Conservation (phyloP, 2,113 vertebrate genomes). For the Amphiprion percula region DNA sequence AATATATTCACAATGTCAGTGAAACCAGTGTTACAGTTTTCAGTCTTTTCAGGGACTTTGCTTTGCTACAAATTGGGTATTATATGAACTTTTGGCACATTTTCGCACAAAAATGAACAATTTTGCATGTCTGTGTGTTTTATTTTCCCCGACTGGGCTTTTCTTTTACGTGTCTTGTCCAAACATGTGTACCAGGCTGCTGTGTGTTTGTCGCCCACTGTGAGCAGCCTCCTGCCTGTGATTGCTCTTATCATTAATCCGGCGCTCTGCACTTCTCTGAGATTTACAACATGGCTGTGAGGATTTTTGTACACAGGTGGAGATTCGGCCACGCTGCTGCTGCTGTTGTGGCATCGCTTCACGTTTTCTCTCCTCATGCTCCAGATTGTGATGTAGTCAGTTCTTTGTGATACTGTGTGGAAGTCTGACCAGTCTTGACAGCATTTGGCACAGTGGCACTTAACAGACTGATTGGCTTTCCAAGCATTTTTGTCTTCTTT, state of each 20-base stretch:
- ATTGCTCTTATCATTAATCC: slow-evolving; percentile 63
- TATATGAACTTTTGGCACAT: background rate
- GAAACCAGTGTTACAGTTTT: background rate
- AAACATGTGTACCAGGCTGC: background rate
- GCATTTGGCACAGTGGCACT: slow-evolving; percentile 51
- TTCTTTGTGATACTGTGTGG: slow-evolving; percentile 52
- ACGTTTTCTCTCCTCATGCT: slow-evolving; percentile 41
- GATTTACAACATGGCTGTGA: slow-evolving; percentile 63
- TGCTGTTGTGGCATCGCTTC: slow-evolving; percentile 50
- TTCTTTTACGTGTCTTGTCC: background rate
- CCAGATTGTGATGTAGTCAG: slow-evolving; percentile 39
- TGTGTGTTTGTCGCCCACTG: slow-evolving; percentile 29
- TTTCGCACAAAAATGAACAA: background rate
- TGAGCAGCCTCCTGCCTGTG: slow-evolving; percentile 17
- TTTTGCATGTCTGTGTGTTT: background rate
- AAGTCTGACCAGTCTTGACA: slow-evolving; percentile 55
- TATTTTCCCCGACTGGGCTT: background rate
- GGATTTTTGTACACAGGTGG: slow-evolving; percentile 56
- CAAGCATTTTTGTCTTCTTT: slow-evolving; percentile 13
- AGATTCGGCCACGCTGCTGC: slow-evolving; percentile 45
- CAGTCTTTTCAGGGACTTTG: background rate
- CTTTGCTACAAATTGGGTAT: background rate
- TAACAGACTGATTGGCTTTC: slow-evolving; percentile 52
- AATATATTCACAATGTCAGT: background rate
- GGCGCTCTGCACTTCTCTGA: slow-evolving; percentile 42